These are phyloP conservation scores for Heliconius cydno DNA, from an alignment of 2,888 invertebrate species.

Conservation along the genomic window DNA sequence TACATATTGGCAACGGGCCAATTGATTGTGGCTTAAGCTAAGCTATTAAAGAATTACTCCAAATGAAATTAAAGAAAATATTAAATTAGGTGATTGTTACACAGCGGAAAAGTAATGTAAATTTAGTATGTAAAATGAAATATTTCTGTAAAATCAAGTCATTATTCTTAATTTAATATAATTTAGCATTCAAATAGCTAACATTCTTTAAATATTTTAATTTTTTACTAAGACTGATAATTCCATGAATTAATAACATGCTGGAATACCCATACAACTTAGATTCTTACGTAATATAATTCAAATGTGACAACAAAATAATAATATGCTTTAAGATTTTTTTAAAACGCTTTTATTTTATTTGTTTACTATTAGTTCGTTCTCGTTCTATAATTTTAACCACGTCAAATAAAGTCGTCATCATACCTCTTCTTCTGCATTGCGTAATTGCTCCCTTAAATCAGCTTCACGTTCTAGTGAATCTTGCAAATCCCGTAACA, in stretches of 20 bases:
- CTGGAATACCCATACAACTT: no score
- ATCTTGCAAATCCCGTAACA: slow-evolving; percentile 94
- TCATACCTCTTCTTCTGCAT: slow-evolving; percentile 95
- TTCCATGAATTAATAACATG: no score
- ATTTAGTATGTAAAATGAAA: background rate
- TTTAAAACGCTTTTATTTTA: no score
- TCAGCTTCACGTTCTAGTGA: slow-evolving; percentile 97
- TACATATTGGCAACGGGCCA: slow-evolving; percentile 65
- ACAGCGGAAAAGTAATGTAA: background rate
- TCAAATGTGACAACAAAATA: no score
- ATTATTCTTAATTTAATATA: background rate
- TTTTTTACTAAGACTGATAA: no score
- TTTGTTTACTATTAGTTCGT: no score
- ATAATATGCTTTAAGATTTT: background rate
- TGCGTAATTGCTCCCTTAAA: slow-evolving; percentile 94
- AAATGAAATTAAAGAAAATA: slow-evolving; percentile 57
- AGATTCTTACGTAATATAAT: no score
- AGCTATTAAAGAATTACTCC: slow-evolving; percentile 67
- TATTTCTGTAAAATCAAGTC: background rate
- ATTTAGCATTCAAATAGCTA: background rate
- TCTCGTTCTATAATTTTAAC: background rate
- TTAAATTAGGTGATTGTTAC: slow-evolving; percentile 34
- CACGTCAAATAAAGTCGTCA: background rate
- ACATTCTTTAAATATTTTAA: background rate
- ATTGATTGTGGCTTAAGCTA: slow-evolving; percentile 57